phyloP scores from a whole-genome alignment of 2,888 invertebrate species.

The Invenusta paracnida region DNA sequence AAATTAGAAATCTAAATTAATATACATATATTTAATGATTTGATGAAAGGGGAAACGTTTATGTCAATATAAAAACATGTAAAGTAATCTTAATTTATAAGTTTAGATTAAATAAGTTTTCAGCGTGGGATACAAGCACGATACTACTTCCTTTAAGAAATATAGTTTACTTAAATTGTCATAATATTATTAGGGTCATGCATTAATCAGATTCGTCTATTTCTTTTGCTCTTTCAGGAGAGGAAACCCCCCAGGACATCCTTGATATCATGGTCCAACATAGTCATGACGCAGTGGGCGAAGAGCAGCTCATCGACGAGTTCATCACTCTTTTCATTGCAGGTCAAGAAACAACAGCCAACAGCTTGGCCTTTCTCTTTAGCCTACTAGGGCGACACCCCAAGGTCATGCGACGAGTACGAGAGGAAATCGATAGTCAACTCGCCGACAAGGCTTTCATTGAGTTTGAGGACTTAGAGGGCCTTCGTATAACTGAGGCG shows the following conservation, averaged over 20 bases:
- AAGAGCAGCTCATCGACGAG: neutral
- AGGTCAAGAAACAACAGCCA: neutral
- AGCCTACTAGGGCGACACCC: neutral
- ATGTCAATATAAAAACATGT: no score
- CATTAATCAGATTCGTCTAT: no score
- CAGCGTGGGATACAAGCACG: no score
- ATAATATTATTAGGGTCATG: no score
- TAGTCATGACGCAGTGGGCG: neutral
- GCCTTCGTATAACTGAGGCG: neutral
- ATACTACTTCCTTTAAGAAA: no score
- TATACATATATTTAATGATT: no score
- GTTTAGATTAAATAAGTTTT: no score
- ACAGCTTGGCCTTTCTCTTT: neutral
- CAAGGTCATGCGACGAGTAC: neutral
- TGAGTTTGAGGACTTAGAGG: neutral
- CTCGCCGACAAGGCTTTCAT: neutral
- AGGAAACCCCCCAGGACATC: constrained; percentile 32
- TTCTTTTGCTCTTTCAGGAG: neutral
- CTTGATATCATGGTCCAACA: constrained; percentile 38
- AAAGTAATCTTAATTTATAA: no score
- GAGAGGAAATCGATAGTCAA: neutral
- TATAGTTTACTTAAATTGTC: no score
- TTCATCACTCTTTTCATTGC: neutral
- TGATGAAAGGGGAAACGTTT: no score
- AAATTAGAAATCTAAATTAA: no score